Conservation (phyloP, 1,140 invertebrate genomes). For the Meloidogyne hapla region DNA sequence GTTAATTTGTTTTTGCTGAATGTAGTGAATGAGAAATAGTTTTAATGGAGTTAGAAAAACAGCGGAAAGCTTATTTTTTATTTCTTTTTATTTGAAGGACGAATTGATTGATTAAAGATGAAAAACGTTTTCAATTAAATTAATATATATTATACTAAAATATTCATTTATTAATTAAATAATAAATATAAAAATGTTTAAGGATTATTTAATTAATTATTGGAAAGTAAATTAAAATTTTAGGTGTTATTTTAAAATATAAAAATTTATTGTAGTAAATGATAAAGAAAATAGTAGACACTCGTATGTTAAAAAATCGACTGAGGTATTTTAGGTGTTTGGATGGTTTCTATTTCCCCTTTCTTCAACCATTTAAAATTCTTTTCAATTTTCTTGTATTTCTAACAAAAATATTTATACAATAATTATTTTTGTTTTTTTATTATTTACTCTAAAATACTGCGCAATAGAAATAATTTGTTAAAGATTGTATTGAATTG, state of each 20-base stretch:
- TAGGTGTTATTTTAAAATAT: no score
- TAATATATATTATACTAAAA: background rate
- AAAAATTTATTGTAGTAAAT: no score
- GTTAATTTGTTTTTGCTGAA: conserved; percentile 6
- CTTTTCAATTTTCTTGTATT: no score
- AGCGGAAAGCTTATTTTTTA: background rate
- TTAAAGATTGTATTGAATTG: background rate
- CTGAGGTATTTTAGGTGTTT: no score
- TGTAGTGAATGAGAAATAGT: background rate
- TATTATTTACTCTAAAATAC: background rate
- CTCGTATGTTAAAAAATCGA: no score
- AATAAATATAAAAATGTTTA: background rate
- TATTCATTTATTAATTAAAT: background rate
- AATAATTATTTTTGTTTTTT: background rate
- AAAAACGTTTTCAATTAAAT: background rate
- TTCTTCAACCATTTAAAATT: no score
- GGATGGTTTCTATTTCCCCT: no score
- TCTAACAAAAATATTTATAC: background rate
- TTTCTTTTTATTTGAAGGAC: background rate
- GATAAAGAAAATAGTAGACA: no score
- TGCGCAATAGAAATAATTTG: background rate
- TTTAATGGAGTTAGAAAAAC: background rate
- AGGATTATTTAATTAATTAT: no score
- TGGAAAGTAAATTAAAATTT: no score
- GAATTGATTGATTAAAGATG: background rate